These are phyloP conservation scores for Luehdorfia chinensis DNA, from an alignment of 1,140 invertebrate species.

Conservation along the genomic window DNA sequence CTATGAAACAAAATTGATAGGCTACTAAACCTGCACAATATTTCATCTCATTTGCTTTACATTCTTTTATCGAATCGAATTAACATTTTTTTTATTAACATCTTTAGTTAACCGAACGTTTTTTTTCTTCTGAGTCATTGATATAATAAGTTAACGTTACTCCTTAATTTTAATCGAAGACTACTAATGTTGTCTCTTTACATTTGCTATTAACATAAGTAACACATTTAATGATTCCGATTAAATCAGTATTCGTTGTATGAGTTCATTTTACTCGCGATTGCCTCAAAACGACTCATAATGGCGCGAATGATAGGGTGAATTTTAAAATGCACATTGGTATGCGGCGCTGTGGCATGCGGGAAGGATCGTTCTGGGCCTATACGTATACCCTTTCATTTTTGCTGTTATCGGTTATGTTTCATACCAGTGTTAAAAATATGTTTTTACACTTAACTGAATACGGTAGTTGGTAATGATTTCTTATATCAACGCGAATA, in stretches of 20 bases:
- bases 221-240: too few relatives aligned
- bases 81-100: too few relatives aligned
- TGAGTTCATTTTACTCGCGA: conserved; percentile 25
- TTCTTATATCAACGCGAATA: background rate
- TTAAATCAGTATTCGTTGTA: conserved; percentile 32
- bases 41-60: too few relatives aligned
- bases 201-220: too few relatives aligned
- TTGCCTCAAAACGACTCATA: conserved; percentile 37
- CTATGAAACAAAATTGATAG: too few relatives aligned
- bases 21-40: too few relatives aligned
- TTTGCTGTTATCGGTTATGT: conserved; percentile 8
- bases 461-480: background rate
- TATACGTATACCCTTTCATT: conserved; percentile 28
- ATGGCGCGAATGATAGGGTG: conserved; percentile 33
- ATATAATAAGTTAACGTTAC: too few relatives aligned
- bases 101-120: too few relatives aligned
- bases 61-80: too few relatives aligned
- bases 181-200: too few relatives aligned
- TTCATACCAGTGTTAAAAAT: background rate
- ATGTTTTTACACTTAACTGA: background rate
- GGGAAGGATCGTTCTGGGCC: conserved; percentile 35
- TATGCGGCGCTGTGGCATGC: conserved; percentile 35
- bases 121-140: too few relatives aligned
- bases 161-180: too few relatives aligned
- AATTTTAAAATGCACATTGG: conserved; percentile 42